Evolutionary conservation across 2,888 invertebrate genomes (phyloP).

Genomic region (Elaeidobius kamerunicus): DNA sequence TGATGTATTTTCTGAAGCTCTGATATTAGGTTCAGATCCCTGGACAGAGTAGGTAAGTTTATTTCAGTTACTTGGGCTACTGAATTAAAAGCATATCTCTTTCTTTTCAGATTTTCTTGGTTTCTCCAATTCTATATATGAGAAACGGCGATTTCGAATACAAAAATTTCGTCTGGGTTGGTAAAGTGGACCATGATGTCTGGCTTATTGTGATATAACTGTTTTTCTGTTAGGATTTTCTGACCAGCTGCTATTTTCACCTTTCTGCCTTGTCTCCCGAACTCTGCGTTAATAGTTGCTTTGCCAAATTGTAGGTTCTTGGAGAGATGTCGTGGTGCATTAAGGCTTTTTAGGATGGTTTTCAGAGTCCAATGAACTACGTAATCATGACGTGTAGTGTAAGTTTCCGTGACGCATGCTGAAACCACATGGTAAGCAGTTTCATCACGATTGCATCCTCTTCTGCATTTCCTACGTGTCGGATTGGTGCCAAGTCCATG

Average conservation of each 20-base stretch:
- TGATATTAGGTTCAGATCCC: no score
- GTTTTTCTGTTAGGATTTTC: no score
- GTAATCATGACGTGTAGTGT: slow-evolving; percentile 31
- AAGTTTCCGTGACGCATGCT: slow-evolving; percentile 27
- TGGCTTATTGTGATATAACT: no score
- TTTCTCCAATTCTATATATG: slow-evolving; percentile 11
- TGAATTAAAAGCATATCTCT: slow-evolving; percentile 13
- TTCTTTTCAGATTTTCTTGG: slow-evolving; percentile 9
- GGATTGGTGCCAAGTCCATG: slow-evolving; percentile 17
- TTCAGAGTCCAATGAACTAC: slow-evolving; percentile 32
- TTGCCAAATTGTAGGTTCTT: no score
- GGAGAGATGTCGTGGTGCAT: no score
- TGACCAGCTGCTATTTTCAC: no score
- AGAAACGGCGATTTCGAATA: slow-evolving; percentile 16
- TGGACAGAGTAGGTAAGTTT: no score
- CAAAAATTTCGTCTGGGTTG: slow-evolving; percentile 16
- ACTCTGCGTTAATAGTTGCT: no score
- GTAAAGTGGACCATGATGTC: slow-evolving; percentile 12
- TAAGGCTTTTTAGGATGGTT: no score
- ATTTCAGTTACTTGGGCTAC: no score
- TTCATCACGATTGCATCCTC: slow-evolving; percentile 23
- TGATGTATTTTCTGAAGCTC: no score
- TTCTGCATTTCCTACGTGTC: slow-evolving; percentile 20
- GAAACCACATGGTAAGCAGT: slow-evolving; percentile 33
- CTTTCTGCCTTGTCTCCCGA: no score